phyloP scores from a whole-genome alignment of 2,797 vertebrate species.

The Oceanodroma leucorhoa region DNA sequence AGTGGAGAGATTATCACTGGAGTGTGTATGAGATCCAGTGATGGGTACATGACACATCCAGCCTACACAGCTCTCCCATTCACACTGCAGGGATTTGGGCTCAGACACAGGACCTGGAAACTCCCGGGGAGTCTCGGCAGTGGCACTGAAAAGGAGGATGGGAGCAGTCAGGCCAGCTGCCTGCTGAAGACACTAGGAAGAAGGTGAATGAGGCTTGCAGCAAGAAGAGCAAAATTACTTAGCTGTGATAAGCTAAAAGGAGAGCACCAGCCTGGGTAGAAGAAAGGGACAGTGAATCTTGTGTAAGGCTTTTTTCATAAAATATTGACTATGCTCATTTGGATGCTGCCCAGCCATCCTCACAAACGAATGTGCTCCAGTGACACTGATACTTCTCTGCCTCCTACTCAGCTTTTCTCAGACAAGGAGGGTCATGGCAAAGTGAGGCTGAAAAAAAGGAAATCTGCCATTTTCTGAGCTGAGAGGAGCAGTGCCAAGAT shows the following conservation, averaged over 20 bases:
- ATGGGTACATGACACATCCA: background rate
- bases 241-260: background rate
- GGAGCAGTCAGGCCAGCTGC: background rate
- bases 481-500: background rate
- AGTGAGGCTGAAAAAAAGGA: background rate
- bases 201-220: background rate
- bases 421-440: background rate
- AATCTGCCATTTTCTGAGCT: background rate
- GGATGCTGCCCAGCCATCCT: background rate
- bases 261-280: background rate
- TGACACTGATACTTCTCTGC: background rate
- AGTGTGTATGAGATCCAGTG: background rate
- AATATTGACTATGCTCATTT: background rate
- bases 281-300: background rate
- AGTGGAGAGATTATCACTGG: background rate
- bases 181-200: background rate
- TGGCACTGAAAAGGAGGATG: background rate
- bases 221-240: background rate
- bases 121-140: background rate
- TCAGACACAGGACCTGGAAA: background rate
- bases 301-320: background rate
- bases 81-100: background rate
- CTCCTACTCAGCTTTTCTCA: slow-evolving; percentile 8
- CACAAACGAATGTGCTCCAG: background rate
- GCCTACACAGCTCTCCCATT: background rate